Base-by-base conservation (phyloP, 1,140 invertebrate species). In the Goniozus legneri region DNA sequence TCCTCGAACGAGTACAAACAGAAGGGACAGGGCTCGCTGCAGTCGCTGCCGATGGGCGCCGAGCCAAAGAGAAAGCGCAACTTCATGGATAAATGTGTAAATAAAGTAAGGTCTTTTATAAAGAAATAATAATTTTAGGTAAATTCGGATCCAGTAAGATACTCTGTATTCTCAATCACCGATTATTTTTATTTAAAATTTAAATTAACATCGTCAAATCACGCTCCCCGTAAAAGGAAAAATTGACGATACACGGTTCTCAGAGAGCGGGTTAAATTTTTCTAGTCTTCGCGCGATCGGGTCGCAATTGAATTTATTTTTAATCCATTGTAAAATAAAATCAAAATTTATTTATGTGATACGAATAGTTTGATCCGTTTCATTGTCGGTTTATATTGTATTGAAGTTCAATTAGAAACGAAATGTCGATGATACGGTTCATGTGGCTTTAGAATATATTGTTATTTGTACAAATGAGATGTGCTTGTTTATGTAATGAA, bases 51-150 rank as follows among this genome's bases (percentile, higher is more conserved):
- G 4, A 45, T 60, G 4, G 62, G 60, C 7, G 57, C 50, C 1
- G 65, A 74, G 33, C 67, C 71, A 0, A 84, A 84, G 65, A 75
- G 81, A 47, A 85, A 85, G 61, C 79, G 79, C 59, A 87, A 86
- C 69, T 87, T 88, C 63, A 85, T 88, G 83, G 84, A 88, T 72
- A 81, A 84, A 67, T 87, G 85, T 69, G 84, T 87, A 22, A 87
- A 85, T 67, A 87, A 87, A 77, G 82, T 88, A 69, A 79, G 83
- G 77, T 84, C 82, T 60, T 80, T 85, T 48, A 85, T 85, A 37
- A 82, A 80, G 65, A 85, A 84, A 62, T 83, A 67, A 79, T 27
- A 15, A 37, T 33, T 47, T 35, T 39, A 20, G 40, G 8, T 33
- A 20, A 32, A 39, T 27, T 27, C 24, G 24, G 10, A 6, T 6